Base-by-base conservation (phyloP, 2,888 invertebrate species). In the Branchipolynoe longqiensis region DNA sequence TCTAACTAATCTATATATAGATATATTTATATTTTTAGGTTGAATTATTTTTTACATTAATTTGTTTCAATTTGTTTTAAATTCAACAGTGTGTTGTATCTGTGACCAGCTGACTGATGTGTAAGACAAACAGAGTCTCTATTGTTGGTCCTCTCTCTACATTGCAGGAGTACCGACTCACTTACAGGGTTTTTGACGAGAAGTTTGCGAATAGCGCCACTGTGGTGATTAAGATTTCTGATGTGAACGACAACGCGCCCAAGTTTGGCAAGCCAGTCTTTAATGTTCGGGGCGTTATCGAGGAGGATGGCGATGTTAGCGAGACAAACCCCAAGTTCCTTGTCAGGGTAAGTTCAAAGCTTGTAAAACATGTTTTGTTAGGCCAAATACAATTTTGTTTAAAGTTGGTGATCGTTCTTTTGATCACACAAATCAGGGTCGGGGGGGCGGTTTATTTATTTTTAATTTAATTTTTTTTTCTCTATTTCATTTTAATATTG, bases 171-270 rank as follows among this genome's bases (percentile, higher is more conserved):
- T 90, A 89, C 83, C 74, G 82, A 18, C 86, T 90, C 33, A 85
- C 78, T 25, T 90, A 90, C 83, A 73, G 90, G 25, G 90, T 90
- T 3, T 90, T 90, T 85, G 90, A 90, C 81, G 90, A 89, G 62
- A 90, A 90, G 82, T 88, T 86, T 85, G 84, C 86, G 74, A 90
- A 89, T 84, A 82, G 84, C 0, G 90, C 91, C 1, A 88, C 82
- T 2, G 90, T 92, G 0, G 85, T 88, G 12, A 88, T 90, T 28
- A 82, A 86, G n/a, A 86, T 90, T 3, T 33, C 85, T 41, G 90
- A 90, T 69, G 89, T 90, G 59, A 90, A 90, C 64, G 90, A 90
- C 87, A 90, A 90, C 73, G 87, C 89, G n/a, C 90, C 90, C 18
- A 54, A 81, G 22, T 90, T 90, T 82, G 85, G 86, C 59, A 59